Evolutionary conservation across 2,888 invertebrate genomes (phyloP).

Genomic region (Hypercompe scribonia): DNA sequence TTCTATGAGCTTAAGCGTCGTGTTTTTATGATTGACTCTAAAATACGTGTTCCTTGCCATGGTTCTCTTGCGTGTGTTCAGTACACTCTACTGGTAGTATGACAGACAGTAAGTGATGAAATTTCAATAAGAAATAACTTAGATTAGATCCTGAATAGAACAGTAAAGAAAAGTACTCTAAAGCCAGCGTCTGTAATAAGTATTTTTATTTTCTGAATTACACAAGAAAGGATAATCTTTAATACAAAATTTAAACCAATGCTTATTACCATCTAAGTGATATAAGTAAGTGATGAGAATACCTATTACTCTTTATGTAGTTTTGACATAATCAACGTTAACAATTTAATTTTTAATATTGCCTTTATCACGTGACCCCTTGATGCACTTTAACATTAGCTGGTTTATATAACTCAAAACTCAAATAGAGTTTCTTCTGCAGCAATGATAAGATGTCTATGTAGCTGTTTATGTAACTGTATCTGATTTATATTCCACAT

Average conservation of each 20-base stretch:
- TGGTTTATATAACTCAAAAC: neutral
- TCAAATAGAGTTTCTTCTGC: neutral
- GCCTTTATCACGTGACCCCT: neutral
- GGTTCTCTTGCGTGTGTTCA: no score
- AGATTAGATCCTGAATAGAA: no score
- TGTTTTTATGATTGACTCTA: neutral
- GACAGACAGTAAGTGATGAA: no score
- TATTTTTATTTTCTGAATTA: neutral
- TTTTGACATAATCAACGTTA: neutral
- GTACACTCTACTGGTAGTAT: no score
- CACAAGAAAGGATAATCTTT: neutral
- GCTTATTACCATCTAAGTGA: neutral
- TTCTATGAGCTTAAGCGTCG: neutral
- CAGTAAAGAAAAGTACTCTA: neutral
- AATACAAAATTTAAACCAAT: neutral
- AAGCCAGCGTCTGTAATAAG: neutral
- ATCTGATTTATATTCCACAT: conserved; percentile 81
- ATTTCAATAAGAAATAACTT: no score
- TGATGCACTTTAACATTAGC: neutral
- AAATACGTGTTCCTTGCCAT: neutral
- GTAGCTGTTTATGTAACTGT: conserved; percentile 58
- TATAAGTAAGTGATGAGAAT: neutral
- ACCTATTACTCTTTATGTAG: neutral
- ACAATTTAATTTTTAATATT: neutral
- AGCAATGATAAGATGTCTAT: conserved; percentile 39